Conservation (phyloP, 2,888 invertebrate species). For the Parnassius apollo region DNA sequence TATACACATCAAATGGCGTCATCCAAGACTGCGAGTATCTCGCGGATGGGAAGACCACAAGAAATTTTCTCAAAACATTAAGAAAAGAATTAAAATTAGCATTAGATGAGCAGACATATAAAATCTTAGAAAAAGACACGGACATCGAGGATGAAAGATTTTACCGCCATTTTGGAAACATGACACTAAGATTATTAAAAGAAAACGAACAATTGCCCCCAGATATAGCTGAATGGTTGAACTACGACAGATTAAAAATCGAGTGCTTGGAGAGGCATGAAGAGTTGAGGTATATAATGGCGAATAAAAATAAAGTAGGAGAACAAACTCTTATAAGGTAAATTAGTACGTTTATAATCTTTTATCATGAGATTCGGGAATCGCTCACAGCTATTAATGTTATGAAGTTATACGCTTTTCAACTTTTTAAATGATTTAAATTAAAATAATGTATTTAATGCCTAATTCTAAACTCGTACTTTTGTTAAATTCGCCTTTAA, state of each 20-base stretch:
- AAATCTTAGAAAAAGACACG: slow-evolving; percentile 49
- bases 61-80: slow-evolving; percentile 82
- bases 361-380: too few relatives aligned
- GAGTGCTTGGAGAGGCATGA: slow-evolving; percentile 75
- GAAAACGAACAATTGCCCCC: slow-evolving; percentile 68
- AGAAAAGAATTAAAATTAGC: slow-evolving; percentile 78
- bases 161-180: slow-evolving; percentile 72
- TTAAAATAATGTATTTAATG: too few relatives aligned
- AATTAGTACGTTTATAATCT: slow-evolving; percentile 3
- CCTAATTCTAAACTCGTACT: not conserved
- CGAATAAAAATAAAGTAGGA: slow-evolving; percentile 54
- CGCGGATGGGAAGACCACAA: slow-evolving; percentile 74
- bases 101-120: slow-evolving; percentile 61
- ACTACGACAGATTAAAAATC: slow-evolving; percentile 80
- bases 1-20: slow-evolving; percentile 81
- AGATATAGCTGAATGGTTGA: slow-evolving; percentile 78
- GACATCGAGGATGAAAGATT: slow-evolving; percentile 53
- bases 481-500: too few relatives aligned
- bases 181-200: slow-evolving; percentile 78
- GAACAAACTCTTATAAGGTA: slow-evolving; percentile 63
- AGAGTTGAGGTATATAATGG: slow-evolving; percentile 62
- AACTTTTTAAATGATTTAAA: not conserved
- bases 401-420: slow-evolving; percentile 15
- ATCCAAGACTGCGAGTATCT: slow-evolving; percentile 86
- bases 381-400: not conserved